Evolutionary conservation across 2,113 vertebrate species (phyloP).

Genomic region (Anthoscopus minutus): DNA sequence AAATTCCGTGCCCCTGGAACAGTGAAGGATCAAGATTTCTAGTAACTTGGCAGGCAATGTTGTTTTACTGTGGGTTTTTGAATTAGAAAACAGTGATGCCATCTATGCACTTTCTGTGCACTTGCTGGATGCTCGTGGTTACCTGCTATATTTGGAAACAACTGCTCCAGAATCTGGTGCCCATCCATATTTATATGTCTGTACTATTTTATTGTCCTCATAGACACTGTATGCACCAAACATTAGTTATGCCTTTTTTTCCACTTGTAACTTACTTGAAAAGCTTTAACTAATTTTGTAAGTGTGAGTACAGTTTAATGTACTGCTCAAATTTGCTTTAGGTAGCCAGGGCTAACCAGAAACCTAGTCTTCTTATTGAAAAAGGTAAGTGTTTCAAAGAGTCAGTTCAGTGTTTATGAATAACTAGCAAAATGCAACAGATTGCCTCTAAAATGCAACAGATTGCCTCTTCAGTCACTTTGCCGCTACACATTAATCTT

Average conservation of each 20-base stretch:
- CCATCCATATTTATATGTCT: background rate
- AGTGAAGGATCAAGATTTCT: background rate
- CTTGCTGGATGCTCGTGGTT: background rate
- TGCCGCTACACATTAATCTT: background rate
- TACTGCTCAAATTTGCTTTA: background rate
- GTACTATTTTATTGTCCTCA: background rate
- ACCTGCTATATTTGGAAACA: background rate
- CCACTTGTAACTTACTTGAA: background rate
- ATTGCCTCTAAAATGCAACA: background rate
- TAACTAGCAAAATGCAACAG: background rate
- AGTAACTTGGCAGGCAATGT: background rate
- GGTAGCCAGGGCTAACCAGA: background rate
- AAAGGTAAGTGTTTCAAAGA: background rate
- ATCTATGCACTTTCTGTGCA: background rate
- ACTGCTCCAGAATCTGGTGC: background rate
- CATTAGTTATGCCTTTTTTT: background rate
- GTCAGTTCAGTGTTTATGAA: background rate
- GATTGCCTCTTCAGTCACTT: background rate
- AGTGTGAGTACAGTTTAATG: background rate
- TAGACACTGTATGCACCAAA: rapidly evolving
- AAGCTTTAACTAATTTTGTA: background rate
- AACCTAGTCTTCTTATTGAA: background rate
- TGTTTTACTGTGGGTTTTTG: background rate
- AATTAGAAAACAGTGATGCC: background rate
- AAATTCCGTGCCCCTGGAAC: background rate